Base-by-base conservation (phyloP, 2,113 vertebrate species). In the Perca flavescens region DNA sequence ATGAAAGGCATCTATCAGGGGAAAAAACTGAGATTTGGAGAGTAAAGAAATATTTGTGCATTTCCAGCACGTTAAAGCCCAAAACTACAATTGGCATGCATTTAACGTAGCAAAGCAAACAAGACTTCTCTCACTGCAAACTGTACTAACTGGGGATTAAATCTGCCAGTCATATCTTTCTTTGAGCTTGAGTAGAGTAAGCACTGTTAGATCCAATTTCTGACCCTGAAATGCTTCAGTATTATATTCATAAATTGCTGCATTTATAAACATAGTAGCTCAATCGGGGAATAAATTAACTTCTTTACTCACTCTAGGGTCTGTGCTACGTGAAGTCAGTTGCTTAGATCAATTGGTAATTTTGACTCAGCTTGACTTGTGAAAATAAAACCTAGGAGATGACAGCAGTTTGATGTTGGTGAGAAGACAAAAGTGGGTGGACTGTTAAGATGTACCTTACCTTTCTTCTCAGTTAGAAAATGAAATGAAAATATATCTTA, bases 1-100 rank as follows among this genome's bases (percentile, higher is more conserved):
- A 65, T 71, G 43, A 67, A 77, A 60, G 19, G 19, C 54, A 9
- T 49, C 54, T 25, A 36, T 63, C 82, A 34, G 62, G 56, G 40
- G 61, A 53, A 21, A 12, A 36, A 46, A 58, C 8, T 2, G 17
- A 49, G 47, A 49, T 63, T 22, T 17, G 11, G 4, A 25, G 34
- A 21, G 47, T 21, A n/a, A 10, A 68, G 63, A 34, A 46, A 34
- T 5, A 11, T 49, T 12, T 47, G 8, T 19, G 50, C 34, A 31
- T 34, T 71, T 71, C 6, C 11, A 50, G 14, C 61, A 74, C 8
- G n/a, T 17, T 19, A 7, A 76, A 57, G 7, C 16, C 16, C 6
- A 19, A 3, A 15, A 11, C 28, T 13, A 15, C 28, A 17, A 43
- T 12, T n/a, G 12, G 15, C 1, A 10, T 8, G 10, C 40, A 34